These are phyloP conservation scores for Apomyelois bistriatella DNA, from an alignment of 2,888 invertebrate species.

Conservation along the genomic window DNA sequence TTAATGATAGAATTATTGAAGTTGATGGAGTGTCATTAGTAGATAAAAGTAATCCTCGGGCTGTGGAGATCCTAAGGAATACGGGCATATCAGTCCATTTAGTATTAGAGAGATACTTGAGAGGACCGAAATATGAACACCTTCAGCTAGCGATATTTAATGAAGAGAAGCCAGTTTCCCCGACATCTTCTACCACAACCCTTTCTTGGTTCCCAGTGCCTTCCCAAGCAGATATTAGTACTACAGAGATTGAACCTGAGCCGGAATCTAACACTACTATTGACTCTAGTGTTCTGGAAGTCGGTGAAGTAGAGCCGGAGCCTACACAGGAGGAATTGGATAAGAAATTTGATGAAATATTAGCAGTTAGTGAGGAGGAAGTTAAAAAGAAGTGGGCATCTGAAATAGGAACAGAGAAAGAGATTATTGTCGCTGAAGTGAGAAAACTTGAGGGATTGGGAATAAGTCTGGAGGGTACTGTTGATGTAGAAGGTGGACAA, in stretches of 20 bases:
- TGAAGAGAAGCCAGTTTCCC: conserved; percentile 78
- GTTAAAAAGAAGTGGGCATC: conserved; percentile 89
- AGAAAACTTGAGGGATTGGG: conserved; percentile 96
- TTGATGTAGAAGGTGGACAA: conserved; percentile 97
- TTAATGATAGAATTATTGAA: conserved; percentile 98
- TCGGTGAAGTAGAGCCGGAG: conserved; percentile 73
- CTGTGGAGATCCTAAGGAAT: conserved; percentile 95
- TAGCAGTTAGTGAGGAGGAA: conserved; percentile 78
- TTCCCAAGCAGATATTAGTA: conserved; percentile 81
- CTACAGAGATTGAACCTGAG: conserved; percentile 85
- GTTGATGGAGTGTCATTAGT: conserved; percentile 94
- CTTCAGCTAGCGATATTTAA: conserved; percentile 91
- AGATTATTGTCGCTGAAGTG: conserved; percentile 95
- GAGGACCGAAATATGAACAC: conserved; percentile 96
- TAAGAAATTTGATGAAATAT: conserved; percentile 78
- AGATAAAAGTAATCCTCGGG: conserved; percentile 97
- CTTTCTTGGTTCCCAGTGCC: conserved; percentile 91
- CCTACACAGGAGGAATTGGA: conserved; percentile 73
- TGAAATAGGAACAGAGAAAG: conserved; percentile 89
- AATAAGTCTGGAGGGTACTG: conserved; percentile 98
- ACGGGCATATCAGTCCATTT: conserved; percentile 95
- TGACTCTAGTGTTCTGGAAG: conserved; percentile 85
- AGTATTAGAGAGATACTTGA: conserved; percentile 94
- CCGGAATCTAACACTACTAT: conserved; percentile 90
- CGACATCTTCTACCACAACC: conserved; percentile 89